Conservation (phyloP, 1,140 invertebrate species). For the Philaenus spumarius region DNA sequence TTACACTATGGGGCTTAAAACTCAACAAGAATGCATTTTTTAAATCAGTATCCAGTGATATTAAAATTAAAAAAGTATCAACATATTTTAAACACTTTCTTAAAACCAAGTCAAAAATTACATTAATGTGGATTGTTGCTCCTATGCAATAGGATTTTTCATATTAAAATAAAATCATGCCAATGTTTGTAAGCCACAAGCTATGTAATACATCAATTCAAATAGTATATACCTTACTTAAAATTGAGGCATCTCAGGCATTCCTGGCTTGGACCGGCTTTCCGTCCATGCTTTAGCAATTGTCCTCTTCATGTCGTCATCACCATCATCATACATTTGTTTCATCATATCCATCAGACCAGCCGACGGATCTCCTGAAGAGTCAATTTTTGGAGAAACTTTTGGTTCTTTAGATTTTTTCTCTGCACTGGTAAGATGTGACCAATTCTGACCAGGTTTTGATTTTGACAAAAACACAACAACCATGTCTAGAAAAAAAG, state of each 20-base stretch:
- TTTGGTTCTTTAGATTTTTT: conserved; percentile 58
- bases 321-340: conserved; percentile 93
- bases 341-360: conserved; percentile 87
- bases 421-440: conserved; percentile 70
- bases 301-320: conserved; percentile 90
- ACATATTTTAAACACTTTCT: too few species aligned
- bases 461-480: conserved; percentile 68
- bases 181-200: too few species aligned
- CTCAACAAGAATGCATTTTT: too few species aligned
- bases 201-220: too few species aligned
- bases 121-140: too few species aligned
- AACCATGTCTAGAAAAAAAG: conserved; percentile 55
- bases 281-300: conserved; percentile 90
- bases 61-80: too few species aligned
- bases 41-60: too few species aligned
- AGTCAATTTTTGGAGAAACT: conserved; percentile 43
- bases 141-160: too few species aligned
- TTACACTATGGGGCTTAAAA: too few species aligned
- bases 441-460: conserved; percentile 55
- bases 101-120: too few species aligned
- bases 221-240: too few species aligned
- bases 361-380: conserved; percentile 57
- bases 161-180: too few species aligned
- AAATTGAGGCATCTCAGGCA: not conserved
- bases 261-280: conserved; percentile 57